Evolutionary conservation across 35 echinoderm and acorn worm species (phyloP).

Genomic region (Heliocidaris erythrogramma): DNA sequence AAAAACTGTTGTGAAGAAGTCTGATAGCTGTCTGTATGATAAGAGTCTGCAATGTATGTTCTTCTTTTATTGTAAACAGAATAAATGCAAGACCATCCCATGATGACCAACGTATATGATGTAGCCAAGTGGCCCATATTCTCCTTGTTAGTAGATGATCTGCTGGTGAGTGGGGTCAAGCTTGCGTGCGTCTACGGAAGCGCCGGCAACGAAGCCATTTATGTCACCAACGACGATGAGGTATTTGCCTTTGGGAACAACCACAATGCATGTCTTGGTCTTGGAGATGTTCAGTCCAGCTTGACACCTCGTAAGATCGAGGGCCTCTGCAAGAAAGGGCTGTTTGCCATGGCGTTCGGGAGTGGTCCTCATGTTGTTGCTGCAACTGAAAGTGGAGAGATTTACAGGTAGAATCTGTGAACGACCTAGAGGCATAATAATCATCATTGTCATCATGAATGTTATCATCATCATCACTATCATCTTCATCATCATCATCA

Average conservation of each 20-base stretch:
- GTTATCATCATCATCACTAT: neutral
- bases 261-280: slow-evolving; percentile 83
- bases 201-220: slow-evolving; percentile 91
- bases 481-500: neutral
- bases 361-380: slow-evolving; percentile 97
- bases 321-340: slow-evolving; percentile 74
- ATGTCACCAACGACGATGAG: slow-evolving; percentile 84
- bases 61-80: neutral
- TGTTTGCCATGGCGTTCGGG: slow-evolving; percentile 71
- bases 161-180: slow-evolving; percentile 64
- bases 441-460: neutral
- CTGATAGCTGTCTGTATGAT: too few species aligned
- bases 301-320: slow-evolving; percentile 92
- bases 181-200: slow-evolving; percentile 91
- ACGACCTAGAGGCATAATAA: neutral
- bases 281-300: slow-evolving; percentile 84
- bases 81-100: neutral
- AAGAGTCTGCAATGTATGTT: neutral
- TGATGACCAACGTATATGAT: slow-evolving; percentile 91
- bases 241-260: slow-evolving; percentile 94
- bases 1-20: too few species aligned
- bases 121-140: slow-evolving; percentile 99
- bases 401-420: slow-evolving; percentile 72
- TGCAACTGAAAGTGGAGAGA: slow-evolving; percentile 79
- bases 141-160: slow-evolving; percentile 64